Base-by-base conservation (phyloP, 1,140 invertebrate genomes). In the Matsumurasca onukii region DNA sequence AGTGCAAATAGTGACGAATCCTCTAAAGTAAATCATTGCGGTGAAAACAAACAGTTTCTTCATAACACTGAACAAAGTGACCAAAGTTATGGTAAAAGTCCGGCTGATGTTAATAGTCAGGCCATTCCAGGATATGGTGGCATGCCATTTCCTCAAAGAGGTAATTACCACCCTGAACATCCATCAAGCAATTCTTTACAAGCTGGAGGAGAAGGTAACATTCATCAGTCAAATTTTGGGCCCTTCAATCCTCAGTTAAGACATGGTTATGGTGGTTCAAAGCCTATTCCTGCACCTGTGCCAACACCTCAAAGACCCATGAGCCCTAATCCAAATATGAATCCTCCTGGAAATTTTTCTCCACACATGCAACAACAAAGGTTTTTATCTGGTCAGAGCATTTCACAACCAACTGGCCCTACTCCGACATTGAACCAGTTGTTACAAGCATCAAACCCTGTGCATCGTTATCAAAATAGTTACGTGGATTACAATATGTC, bases 391-490 rank as follows among this genome's bases (percentile, higher is more conserved):
- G 85, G 86, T 24, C 86, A 87, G 75, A 86, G 80, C 76, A 85
- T 89, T 31, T 83, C 86, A 0, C 91, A 92, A 77, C 89, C 90
- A 64, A 88, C 90, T 69, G 91, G 93, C 57, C 93, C 93, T 20
- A 96, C 94, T 51, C 94, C 94, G 55, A 96, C 94, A 30, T 82
- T 96, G 67, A 96, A 96, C 80, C 93, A 94, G 75, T 81, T 96
- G 73, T 83, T 95, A 39, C 92, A 94, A 80, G 89, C 90, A 31
- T 84, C 86, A 0, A 91, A 91, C 70, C 87, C 89, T 31, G 80
- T 83, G 27, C 80, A 82, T 74, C 75, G 83, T 73, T 82, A 84
- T 77, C 83, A 83, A 71, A 81, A 80, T 59, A 82, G 77, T 69
- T 84, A 83, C 73, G 76, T 80, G 24, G 77, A 78, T 9, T 78